Base-by-base conservation (phyloP, 2,797 vertebrate species). In the Chrysocyon brachyurus region DNA sequence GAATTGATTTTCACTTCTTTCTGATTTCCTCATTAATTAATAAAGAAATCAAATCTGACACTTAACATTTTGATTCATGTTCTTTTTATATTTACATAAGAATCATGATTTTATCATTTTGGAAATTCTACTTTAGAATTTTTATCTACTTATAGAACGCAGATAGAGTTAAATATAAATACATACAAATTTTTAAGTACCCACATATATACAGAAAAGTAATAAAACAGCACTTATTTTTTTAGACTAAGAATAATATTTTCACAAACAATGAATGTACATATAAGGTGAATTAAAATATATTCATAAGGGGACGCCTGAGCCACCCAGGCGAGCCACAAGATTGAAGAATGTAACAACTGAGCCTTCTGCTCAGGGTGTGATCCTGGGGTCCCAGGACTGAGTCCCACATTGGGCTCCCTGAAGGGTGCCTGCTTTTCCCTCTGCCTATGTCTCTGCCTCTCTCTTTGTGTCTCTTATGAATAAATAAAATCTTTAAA, bases 271-370 rank as follows among this genome's bases (percentile, higher is more conserved):
- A 49, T 82, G 12, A 22, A 88, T 59, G 3, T 77, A 36, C 26
- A 78, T 36, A 70, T 49, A 96, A 91, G 61, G 64, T 91, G 64
- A 96, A 68, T 82, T 96, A 81, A 96, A 96, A 89, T 89, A 91
- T 54, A 86, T 87, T 94, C 17, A 75, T 73, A 91, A 86, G 19
- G 7, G 40, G 40, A 46, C 7, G 40, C 40, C 40, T 46, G 40
- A n/a, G n/a, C n/a, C n/a, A n/a, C n/a, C n/a, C n/a, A n/a, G n/a
- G n/a, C n/a, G n/a, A n/a, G n/a, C n/a, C n/a, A n/a, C n/a, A n/a
- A n/a, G n/a, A n/a, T n/a, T n/a, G n/a, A n/a, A n/a, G n/a, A n/a
- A n/a, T n/a, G n/a, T n/a, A n/a, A n/a, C n/a, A n/a, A n/a, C n/a
- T n/a, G n/a, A n/a, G 40, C 40, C 40, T 46, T 46, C 40, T 46